Base-by-base conservation (phyloP, 2,888 invertebrate species). In the Stomorhina lunata region DNA sequence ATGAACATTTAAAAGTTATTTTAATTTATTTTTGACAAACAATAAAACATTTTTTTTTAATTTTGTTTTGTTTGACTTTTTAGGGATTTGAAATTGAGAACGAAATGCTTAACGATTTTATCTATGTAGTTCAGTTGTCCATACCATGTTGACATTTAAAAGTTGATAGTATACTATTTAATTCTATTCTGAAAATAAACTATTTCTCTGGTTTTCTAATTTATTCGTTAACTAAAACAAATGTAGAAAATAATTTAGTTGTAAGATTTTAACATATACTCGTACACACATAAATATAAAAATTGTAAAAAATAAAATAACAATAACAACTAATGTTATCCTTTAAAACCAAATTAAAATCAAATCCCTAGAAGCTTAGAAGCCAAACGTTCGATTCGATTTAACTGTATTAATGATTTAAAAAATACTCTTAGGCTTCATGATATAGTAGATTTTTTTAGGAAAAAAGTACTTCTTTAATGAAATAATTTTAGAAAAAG, bases 331-430 rank as follows among this genome's bases (percentile, higher is more conserved):
- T 29, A 71, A 32, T 34, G 7, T 17, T 29, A 55, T 17, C 4
- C 10, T 43, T 12, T 9, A 50, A 68, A n/a, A 48, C 15, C 1
- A n/a, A 27, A 61, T 4, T 6, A 65, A 65, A 25, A 66, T 34
- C 27, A 48, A 43, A 10, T 34, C n/a, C n/a, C n/a, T 79, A 82
- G 82, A 79, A 79, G 75, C 72, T 79, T 82, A 82, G 82, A 79
- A 50, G 66, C 75, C 75, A 66, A 79, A 27, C 57, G 4, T 79
- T 53, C 65, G 53, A 69, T 50, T 69, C n/a, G 34, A 50, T 77
- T 57, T 29, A 79, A 53, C 66, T 65, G n/a, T n/a, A n/a, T n/a
- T n/a, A n/a, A 34, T 10, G 12, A 68, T 57, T 43, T 27, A 20
- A 55, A 63, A 48, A 48, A 48, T 15, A 29, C 4, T 55, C 9